Conservation (phyloP, 1,140 invertebrate genomes). For the Panulirus ornatus region DNA sequence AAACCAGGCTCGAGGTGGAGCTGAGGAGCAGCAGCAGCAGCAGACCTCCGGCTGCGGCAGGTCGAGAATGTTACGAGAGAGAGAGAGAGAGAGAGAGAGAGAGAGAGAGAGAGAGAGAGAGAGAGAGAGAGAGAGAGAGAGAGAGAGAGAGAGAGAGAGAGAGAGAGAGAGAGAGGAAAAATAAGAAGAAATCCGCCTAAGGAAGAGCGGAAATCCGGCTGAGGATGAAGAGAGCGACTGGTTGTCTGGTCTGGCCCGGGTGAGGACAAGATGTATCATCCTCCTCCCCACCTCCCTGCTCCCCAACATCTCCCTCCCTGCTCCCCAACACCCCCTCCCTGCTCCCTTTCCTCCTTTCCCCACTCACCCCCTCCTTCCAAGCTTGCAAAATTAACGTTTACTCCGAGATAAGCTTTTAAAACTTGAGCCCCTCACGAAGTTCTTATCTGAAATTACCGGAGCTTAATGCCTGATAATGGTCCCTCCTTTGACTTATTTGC, state of each 20-base stretch:
- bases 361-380: background rate
- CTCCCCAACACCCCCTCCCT: background rate
- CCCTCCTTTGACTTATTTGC: conserved; percentile 66
- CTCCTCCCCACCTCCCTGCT: background rate
- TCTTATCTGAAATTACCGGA: conserved; percentile 67
- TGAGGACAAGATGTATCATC: background rate
- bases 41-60: no score
- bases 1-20: no score
- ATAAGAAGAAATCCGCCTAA: background rate
- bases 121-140: background rate
- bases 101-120: no score
- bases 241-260: no score
- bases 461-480: conserved; percentile 70
- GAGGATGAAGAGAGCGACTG: no score
- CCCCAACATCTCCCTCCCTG: background rate
- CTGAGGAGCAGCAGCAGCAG: no score
- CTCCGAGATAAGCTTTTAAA: conserved; percentile 64
- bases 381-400: conserved; percentile 59
- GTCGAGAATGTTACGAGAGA: no score
- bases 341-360: background rate
- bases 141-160: background rate
- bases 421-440: conserved; percentile 46
- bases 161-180: background rate
- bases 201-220: background rate
- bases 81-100: no score